Conservation (phyloP, 1,140 invertebrate genomes). For the Neodiprion lecontei region DNA sequence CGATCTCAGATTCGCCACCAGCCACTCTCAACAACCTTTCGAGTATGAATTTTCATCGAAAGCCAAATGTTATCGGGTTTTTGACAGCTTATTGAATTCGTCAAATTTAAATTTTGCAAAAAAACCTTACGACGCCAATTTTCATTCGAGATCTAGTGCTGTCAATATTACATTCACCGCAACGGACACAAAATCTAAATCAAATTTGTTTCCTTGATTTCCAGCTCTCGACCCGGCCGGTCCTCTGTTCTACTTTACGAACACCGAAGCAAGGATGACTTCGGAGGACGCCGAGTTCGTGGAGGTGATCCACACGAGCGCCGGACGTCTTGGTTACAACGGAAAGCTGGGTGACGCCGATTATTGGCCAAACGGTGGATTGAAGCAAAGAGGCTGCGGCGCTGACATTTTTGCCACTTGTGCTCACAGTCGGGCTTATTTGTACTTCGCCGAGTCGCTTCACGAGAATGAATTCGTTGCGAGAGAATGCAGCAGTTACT, state of each 20-base stretch:
- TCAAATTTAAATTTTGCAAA: too few relatives aligned
- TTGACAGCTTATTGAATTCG: too few relatives aligned
- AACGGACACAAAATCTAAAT: too few relatives aligned
- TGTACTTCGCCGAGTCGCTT: slow-evolving; percentile 66
- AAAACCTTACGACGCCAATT: too few relatives aligned
- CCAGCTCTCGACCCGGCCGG: slow-evolving; percentile 64
- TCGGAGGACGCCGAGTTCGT: slow-evolving; percentile 33
- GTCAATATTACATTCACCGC: too few relatives aligned
- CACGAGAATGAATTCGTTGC: not conserved
- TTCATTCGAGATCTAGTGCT: too few relatives aligned
- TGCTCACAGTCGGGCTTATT: slow-evolving; percentile 65
- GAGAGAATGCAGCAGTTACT: not conserved
- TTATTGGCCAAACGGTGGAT: slow-evolving; percentile 67
- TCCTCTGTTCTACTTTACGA: slow-evolving; percentile 46
- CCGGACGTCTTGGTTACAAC: slow-evolving; percentile 41
- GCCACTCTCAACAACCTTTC: not conserved
- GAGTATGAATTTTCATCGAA: not conserved
- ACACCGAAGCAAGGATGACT: slow-evolving; percentile 42
- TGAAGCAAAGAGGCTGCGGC: slow-evolving; percentile 46
- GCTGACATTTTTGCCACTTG: slow-evolving; percentile 42
- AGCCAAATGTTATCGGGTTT: not conserved
- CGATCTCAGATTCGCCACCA: not conserved
- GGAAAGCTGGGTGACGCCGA: slow-evolving; percentile 59
- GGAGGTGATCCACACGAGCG: slow-evolving; percentile 58
- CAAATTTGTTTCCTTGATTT: slow-evolving; percentile 35